These are phyloP conservation scores for Ceuthmochares aereus DNA, from an alignment of 2,113 vertebrate genomes.

Conservation along the genomic window DNA sequence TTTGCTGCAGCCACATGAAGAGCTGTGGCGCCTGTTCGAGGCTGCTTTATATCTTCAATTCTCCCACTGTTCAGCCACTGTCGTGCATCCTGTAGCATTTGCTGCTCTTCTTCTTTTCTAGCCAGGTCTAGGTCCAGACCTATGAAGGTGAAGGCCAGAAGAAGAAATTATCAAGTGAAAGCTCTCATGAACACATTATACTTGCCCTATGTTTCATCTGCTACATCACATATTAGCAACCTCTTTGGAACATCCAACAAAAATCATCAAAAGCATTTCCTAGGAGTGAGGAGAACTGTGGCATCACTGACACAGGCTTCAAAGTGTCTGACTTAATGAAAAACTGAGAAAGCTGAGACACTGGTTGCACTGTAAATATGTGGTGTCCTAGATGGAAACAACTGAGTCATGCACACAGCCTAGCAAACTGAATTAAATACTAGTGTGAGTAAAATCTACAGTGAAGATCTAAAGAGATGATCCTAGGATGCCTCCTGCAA, in stretches of 20 bases:
- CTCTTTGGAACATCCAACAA: background rate
- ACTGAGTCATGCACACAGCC: background rate
- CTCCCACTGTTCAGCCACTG: conserved; percentile 88
- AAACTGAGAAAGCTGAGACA: background rate
- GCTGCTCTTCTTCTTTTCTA: conserved; percentile 90
- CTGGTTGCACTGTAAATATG: background rate
- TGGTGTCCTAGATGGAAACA: background rate
- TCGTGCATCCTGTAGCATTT: conserved; percentile 88
- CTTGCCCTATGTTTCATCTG: background rate
- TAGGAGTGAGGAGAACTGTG: background rate
- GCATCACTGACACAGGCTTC: background rate
- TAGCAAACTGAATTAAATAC: background rate
- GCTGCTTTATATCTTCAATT: conserved; percentile 80
- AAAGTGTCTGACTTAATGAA: background rate
- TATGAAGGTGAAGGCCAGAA: conserved; percentile 51
- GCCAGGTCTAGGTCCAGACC: conserved; percentile 88
- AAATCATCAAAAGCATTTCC: background rate
- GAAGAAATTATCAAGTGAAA: background rate
- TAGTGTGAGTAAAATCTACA: background rate
- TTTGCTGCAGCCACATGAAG: conserved; percentile 95
- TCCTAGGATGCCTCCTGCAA: background rate
- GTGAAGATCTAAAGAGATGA: background rate
- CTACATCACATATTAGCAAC: background rate
- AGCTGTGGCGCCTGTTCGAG: conserved; percentile 88
- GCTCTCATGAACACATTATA: background rate